phyloP scores from a whole-genome alignment of 2,797 vertebrate species.

The Choloepus didactylus region DNA sequence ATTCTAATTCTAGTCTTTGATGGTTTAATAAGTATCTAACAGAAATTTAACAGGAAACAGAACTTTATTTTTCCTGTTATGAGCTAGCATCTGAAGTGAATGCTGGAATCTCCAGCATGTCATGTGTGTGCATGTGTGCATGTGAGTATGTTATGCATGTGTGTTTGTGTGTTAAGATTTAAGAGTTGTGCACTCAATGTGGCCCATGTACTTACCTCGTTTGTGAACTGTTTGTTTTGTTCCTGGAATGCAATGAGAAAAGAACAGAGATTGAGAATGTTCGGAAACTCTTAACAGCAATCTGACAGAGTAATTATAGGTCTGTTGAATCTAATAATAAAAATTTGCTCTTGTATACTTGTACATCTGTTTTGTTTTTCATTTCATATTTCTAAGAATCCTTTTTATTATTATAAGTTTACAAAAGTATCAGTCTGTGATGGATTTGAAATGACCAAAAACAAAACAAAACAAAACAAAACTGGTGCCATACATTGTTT shows the following conservation, averaged over 20 bases:
- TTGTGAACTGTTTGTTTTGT: background rate
- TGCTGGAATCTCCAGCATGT: background rate
- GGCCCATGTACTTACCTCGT: background rate
- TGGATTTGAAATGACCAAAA: background rate
- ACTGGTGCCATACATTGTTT: background rate
- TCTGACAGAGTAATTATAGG: background rate
- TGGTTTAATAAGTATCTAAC: constrained; percentile 42
- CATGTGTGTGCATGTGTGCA: rapidly evolving
- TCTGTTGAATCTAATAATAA: background rate
- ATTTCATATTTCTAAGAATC: constrained; percentile 23
- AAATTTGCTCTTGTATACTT: background rate
- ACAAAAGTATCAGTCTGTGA: background rate
- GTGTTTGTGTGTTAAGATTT: background rate
- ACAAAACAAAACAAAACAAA: background rate
- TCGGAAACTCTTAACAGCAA: background rate
- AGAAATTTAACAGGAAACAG: constrained; percentile 4
- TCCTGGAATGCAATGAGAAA: background rate
- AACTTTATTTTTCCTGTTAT: constrained; percentile 29
- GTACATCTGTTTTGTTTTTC: constrained; percentile 4
- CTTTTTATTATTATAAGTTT: constrained; percentile 42
- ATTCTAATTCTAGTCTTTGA: constrained; percentile 56
- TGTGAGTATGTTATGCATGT: background rate
- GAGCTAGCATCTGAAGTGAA: background rate
- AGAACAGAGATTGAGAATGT: background rate
- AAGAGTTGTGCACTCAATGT: background rate